Conservation (phyloP, 2,888 invertebrate genomes). For the Cylloceria caligata region DNA sequence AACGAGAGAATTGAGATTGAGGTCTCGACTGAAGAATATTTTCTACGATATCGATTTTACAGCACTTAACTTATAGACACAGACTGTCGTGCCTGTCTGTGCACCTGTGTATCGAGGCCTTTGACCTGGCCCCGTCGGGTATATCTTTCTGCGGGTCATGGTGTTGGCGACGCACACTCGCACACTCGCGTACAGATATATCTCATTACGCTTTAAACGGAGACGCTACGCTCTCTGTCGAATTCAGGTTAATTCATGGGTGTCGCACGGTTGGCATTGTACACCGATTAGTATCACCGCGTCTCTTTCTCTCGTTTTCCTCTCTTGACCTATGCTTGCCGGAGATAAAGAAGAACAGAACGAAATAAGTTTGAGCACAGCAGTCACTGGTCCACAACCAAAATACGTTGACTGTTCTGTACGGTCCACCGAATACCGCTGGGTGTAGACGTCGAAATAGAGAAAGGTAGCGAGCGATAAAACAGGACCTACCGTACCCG, state of each 20-base stretch:
- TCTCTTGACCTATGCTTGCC: constrained; percentile 52
- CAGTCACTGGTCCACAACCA: not conserved
- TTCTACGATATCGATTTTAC: constrained; percentile 1
- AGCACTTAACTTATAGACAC: constrained; percentile 11
- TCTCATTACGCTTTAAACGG: constrained; percentile 4
- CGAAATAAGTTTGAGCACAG: not conserved
- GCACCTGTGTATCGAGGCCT: constrained; percentile 43
- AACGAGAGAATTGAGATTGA: not conserved
- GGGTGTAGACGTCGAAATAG: constrained; percentile 7
- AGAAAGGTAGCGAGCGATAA: constrained; percentile 39
- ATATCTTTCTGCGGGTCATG: constrained; percentile 61
- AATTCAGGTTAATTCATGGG: constrained; percentile 74
- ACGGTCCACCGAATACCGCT: not conserved
- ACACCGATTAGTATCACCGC: constrained; percentile 64
- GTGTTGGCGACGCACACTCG: constrained; percentile 33
- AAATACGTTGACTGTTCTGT: not conserved
- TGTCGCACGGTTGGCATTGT: constrained; percentile 72
- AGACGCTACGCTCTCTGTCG: constrained; percentile 1
- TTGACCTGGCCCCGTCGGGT: constrained; percentile 53
- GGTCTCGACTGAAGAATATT: constrained; percentile 5
- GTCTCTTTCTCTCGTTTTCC: constrained; percentile 46
- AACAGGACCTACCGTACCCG: constrained; percentile 52
- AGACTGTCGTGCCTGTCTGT: not conserved
- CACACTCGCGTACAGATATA: not conserved
- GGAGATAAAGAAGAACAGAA: constrained; percentile 7